Base-by-base conservation (phyloP, 2,888 invertebrate species). In the Stictocephala bisonia region DNA sequence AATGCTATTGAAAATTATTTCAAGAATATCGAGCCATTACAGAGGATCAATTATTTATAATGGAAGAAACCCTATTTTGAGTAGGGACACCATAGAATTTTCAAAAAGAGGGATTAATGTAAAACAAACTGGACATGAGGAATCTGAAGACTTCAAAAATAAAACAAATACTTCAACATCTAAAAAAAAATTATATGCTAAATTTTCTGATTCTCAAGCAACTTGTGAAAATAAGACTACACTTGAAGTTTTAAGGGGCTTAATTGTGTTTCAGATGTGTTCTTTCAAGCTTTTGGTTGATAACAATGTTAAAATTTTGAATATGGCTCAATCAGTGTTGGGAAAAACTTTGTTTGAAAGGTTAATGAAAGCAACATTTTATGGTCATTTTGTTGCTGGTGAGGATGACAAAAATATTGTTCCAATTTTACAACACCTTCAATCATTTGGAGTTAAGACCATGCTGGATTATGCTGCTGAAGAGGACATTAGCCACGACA, bases 311-410 rank as follows among this genome's bases (percentile, higher is more conserved):
- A 90, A 91, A 94, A 84, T 97, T 81, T 94, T 96, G 95, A 94
- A 93, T 86, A 79, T 91, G 66, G 85, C 90, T 77, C 90, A 91
- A 79, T 87, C 87, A 74, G 79, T 96, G 72, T 84, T 97, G 74
- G 98, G 98, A 31, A 90, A 93, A 82, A 88, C 85, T 77, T 82
- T 97, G 76, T 99, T 98, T 86, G 89, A 90, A 76, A 81, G 86
- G 76, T 78, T 96, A 74, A 97, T 99, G 96, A 96, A 95, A 85
- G 88, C 90, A 58, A 95, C 99, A 22, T 97, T 99, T 86, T 99
- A 99, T 86, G 99, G 99, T 6, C 99, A 99, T 85, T 99, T 99
- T 86, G 99, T 99, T 70, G 99, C 98, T 64, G 99, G 99, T 73
- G 95, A 97, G 84, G 94, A 97, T 84, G 92, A 94, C 84, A 87